Conservation (phyloP, 2,797 vertebrate genomes). For the Tamandua tetradactyla region DNA sequence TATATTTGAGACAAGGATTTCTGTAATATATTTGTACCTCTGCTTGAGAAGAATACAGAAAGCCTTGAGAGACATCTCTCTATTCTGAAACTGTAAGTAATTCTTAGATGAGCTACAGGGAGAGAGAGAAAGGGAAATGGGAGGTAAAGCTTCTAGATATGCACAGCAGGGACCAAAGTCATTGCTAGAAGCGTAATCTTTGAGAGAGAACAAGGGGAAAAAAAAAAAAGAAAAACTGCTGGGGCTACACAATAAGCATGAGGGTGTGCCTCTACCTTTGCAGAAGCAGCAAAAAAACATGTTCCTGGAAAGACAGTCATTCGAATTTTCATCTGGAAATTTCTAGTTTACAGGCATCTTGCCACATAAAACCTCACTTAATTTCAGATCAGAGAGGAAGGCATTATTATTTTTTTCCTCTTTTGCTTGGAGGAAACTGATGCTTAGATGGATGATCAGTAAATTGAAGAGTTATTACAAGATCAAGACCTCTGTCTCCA, state of each 20-base stretch:
- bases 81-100: slow-evolving; percentile 41
- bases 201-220: background rate
- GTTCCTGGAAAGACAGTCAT: background rate
- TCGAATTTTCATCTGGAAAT: background rate
- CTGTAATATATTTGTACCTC: background rate
- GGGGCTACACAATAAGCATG: background rate
- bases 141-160: background rate
- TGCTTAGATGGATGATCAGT: background rate
- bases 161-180: background rate
- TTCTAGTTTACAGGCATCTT: background rate
- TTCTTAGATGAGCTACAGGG: background rate
- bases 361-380: background rate
- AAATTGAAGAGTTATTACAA: background rate
- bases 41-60: slow-evolving; percentile 3
- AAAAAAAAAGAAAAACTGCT: background rate
- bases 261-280: background rate
- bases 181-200: background rate
- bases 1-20: slow-evolving; percentile 4
- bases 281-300: background rate
- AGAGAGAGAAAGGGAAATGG: background rate
- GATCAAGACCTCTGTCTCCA: background rate
- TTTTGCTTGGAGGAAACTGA: background rate
- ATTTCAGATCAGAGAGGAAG: background rate
- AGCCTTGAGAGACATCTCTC: background rate
- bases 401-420: background rate